These are phyloP conservation scores for Meteorus colon DNA, from an alignment of 2,888 invertebrate genomes.

Conservation along the genomic window DNA sequence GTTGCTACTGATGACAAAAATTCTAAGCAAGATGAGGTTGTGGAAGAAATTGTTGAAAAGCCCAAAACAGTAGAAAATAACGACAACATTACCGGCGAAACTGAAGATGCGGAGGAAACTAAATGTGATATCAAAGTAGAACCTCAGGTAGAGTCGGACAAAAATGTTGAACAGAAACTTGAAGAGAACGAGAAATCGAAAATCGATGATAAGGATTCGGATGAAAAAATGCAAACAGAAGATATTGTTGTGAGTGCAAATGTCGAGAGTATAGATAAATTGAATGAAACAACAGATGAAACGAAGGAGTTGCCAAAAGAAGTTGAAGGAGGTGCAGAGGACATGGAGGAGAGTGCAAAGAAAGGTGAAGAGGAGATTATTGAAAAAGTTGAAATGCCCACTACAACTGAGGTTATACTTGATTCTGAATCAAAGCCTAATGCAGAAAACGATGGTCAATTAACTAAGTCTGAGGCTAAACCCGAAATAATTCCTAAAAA, in stretches of 20 bases:
- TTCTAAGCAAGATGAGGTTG: slow-evolving; percentile 46
- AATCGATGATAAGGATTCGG: slow-evolving; percentile 50
- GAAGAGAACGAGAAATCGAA: slow-evolving; percentile 55
- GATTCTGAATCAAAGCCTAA: slow-evolving; percentile 32
- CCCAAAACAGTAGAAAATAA: slow-evolving; percentile 51
- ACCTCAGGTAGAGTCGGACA: slow-evolving; percentile 46
- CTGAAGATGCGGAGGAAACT: slow-evolving; percentile 34
- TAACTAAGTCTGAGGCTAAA: slow-evolving; percentile 1
- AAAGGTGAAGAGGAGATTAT: slow-evolving; percentile 49
- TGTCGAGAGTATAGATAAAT: slow-evolving; percentile 17
- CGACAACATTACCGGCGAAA: slow-evolving; percentile 5
- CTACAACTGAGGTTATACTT: slow-evolving; percentile 40
- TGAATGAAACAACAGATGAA: slow-evolving; percentile 19
- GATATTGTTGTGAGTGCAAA: slow-evolving; percentile 46
- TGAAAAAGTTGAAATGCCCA: slow-evolving; percentile 51
- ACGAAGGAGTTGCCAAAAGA: background rate
- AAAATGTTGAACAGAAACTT: slow-evolving; percentile 49
- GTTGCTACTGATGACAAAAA: slow-evolving; percentile 37
- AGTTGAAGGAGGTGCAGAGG: background rate
- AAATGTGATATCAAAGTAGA: slow-evolving; percentile 34
- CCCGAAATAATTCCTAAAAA: slow-evolving; percentile 3
- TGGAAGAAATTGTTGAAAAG: slow-evolving; percentile 50
- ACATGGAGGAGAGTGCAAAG: slow-evolving; percentile 49
- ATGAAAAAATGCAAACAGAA: slow-evolving; percentile 53
- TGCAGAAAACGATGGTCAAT: background rate